Conservation (phyloP, 1,140 invertebrate genomes). For the silkworm (Bombyx mori) region DNA sequence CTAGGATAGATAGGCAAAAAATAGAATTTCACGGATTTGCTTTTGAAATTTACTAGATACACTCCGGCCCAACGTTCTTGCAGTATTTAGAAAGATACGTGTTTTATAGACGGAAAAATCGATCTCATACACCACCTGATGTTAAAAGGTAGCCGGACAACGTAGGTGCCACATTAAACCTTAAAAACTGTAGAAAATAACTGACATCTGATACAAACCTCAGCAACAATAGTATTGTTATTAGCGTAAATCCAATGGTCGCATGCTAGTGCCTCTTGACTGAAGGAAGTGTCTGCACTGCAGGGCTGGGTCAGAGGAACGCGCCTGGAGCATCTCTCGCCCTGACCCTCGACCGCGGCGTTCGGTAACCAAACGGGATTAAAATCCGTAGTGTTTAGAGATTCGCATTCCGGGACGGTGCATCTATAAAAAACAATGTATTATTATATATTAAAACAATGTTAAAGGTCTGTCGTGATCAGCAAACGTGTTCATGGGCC, state of each 20-base stretch:
- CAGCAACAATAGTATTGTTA: conserved; percentile 46
- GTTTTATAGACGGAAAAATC: no score
- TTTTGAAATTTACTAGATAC: no score
- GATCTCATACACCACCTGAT: no score
- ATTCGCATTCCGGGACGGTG: conserved; percentile 47
- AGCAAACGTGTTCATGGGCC: no score
- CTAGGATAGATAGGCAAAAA: no score
- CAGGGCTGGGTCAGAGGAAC: conserved; percentile 28
- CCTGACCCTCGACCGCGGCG: conserved; percentile 20
- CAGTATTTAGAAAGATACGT: no score
- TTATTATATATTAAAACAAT: background rate
- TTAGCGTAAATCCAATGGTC: conserved; percentile 47
- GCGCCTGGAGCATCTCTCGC: conserved; percentile 31
- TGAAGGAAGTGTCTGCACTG: conserved; percentile 22
- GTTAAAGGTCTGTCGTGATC: no score
- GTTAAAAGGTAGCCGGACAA: no score
- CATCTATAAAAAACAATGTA: conserved; percentile 28
- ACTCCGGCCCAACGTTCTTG: no score
- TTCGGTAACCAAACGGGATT: conserved; percentile 31
- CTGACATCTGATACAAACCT: conserved; percentile 20
- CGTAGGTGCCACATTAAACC: no score
- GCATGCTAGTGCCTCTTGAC: conserved; percentile 30
- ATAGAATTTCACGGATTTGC: no score
- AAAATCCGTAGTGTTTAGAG: conserved; percentile 33
- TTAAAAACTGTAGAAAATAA: no score